Evolutionary conservation across 92 coral and sea anemone species (phyloP).

Genomic region (Paragorgia papillata): DNA sequence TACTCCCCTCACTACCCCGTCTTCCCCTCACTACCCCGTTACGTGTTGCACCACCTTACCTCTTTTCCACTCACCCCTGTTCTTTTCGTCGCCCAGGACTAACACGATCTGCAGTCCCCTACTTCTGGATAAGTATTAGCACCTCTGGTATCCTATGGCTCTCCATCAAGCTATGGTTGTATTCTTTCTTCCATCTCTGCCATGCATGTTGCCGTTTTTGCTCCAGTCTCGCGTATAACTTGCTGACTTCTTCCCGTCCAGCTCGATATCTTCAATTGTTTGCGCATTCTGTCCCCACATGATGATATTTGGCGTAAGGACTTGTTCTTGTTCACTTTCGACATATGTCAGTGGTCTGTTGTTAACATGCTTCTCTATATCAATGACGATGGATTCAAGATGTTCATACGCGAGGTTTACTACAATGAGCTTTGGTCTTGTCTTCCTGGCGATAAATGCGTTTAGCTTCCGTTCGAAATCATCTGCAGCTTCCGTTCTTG

Average conservation of each 20-base stretch:
- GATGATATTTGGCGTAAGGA: slow-evolving; percentile 51
- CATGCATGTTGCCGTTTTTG: slow-evolving; percentile 36
- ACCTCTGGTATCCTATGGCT: slow-evolving; percentile 14
- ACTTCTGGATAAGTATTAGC: slow-evolving; percentile 42
- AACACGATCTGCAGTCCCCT: slow-evolving; percentile 63
- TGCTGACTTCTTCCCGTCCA: slow-evolving; percentile 32
- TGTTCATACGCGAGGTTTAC: slow-evolving; percentile 42
- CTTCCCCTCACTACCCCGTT: slow-evolving; percentile 54
- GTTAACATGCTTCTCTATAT: slow-evolving; percentile 61
- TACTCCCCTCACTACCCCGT: slow-evolving; percentile 53
- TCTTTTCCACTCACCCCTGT: slow-evolving; percentile 62
- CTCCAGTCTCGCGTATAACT: slow-evolving; percentile 10
- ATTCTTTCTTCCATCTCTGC: slow-evolving; percentile 45
- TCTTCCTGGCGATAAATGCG: slow-evolving; percentile 6
- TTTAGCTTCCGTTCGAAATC: slow-evolving; percentile 38
- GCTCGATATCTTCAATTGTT: slow-evolving; percentile 36
- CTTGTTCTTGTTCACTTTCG: slow-evolving; percentile 62
- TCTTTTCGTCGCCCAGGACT: slow-evolving; percentile 65
- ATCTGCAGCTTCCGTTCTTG: slow-evolving; percentile 59
- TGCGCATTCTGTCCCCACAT: slow-evolving; percentile 41
- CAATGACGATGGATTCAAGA: slow-evolving; percentile 58
- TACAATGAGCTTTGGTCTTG: slow-evolving; percentile 29
- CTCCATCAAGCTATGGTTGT: slow-evolving; percentile 61
- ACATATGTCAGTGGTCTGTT: slow-evolving; percentile 63
- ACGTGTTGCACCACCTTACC: slow-evolving; percentile 45